These are phyloP conservation scores for Halictus quadricinctus DNA, from an alignment of 2,888 invertebrate genomes.

Conservation along the genomic window DNA sequence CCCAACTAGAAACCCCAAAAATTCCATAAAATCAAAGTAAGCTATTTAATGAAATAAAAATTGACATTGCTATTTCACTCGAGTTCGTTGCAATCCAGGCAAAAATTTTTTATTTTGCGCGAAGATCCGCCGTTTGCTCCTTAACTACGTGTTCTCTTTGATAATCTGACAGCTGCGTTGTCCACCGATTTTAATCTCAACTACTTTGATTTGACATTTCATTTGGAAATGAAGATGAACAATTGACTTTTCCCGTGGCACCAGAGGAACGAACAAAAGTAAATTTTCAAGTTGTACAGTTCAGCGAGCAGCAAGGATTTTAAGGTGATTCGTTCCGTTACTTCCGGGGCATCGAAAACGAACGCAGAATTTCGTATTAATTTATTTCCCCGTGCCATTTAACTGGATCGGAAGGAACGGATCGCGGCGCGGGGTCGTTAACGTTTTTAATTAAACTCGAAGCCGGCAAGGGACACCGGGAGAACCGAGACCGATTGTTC, in stretches of 20 bases:
- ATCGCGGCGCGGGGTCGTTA: not conserved
- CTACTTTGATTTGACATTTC: not conserved
- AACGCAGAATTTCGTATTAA: not conserved
- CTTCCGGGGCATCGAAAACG: not conserved
- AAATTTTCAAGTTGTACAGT: not conserved
- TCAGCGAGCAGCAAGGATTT: not conserved
- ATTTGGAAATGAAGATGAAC: not conserved
- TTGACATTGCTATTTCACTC: no score
- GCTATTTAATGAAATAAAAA: no score
- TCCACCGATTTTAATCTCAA: not conserved
- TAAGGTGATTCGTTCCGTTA: not conserved
- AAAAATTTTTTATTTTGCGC: no score
- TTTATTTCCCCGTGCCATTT: not conserved
- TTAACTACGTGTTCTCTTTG: no score
- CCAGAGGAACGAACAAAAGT: not conserved
- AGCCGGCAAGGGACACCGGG: not conserved
- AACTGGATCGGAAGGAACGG: not conserved
- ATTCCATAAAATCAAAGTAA: no score
- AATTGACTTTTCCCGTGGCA: not conserved
- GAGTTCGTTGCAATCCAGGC: no score
- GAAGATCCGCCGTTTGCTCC: no score
- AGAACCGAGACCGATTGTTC: not conserved
- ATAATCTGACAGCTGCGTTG: no score
- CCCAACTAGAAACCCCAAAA: no score
- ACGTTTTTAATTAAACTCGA: constrained; percentile 25